Evolutionary conservation across 1,140 invertebrate genomes (phyloP).

Genomic region (Coboldia fuscipes): DNA sequence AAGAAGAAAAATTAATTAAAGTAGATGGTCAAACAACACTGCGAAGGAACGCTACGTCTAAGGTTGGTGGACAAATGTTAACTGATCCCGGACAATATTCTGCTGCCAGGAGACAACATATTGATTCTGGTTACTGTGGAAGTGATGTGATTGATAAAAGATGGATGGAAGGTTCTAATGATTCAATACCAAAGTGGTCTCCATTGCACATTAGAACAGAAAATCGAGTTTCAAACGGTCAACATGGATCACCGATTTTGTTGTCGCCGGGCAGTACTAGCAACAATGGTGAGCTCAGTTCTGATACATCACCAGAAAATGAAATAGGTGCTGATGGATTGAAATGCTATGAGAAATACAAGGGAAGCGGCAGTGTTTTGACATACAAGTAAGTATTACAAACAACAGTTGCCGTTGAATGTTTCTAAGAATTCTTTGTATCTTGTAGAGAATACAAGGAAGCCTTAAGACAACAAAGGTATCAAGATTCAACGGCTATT

Average conservation of each 20-base stretch:
- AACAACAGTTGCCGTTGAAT: too few species aligned
- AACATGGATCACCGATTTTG: not conserved
- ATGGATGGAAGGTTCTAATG: conserved; percentile 46
- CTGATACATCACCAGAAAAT: conserved; percentile 19
- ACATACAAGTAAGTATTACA: conserved; percentile 50
- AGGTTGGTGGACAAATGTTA: conserved; percentile 15
- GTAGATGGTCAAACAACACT: conserved; percentile 19
- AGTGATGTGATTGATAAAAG: conserved; percentile 57
- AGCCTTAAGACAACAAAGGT: conserved; percentile 59
- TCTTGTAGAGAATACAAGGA: conserved; percentile 67
- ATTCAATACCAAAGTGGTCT: not conserved
- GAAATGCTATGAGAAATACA: conserved; percentile 36
- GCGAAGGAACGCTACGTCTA: conserved; percentile 19
- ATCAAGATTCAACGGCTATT: conserved; percentile 42
- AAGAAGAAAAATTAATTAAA: conserved; percentile 27
- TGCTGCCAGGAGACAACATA: conserved; percentile 46
- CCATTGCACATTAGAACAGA: conserved; percentile 2
- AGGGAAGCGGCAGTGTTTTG: conserved; percentile 50
- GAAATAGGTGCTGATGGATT: conserved; percentile 19
- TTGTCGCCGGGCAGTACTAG: not conserved
- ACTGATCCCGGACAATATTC: conserved; percentile 27
- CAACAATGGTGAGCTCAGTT: conserved; percentile 10
- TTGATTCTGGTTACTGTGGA: conserved; percentile 77
- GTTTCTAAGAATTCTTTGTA: too few species aligned
- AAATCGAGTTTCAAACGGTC: not conserved